phyloP scores from a whole-genome alignment of 2,888 invertebrate species.

The Palloptera scutellata region DNA sequence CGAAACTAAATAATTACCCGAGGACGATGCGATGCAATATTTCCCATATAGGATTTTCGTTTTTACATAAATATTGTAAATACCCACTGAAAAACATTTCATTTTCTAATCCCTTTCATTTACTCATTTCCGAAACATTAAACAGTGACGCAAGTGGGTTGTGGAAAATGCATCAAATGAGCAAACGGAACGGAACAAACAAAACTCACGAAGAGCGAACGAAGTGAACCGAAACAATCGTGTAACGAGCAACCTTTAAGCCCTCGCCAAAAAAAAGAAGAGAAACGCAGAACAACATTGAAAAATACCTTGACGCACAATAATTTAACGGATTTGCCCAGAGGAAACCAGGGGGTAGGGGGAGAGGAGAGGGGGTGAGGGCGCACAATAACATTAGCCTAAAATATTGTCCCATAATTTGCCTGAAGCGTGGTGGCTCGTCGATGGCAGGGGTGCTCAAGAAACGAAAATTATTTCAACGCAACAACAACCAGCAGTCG shows the following conservation, averaged over 20 bases:
- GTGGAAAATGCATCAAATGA: background rate
- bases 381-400: conserved; percentile 61
- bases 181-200: conserved; percentile 16
- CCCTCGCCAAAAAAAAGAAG: conserved; percentile 1
- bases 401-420: conserved; percentile 61
- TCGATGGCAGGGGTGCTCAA: conserved; percentile 4
- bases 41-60: no score
- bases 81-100: background rate
- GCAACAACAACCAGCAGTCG: conserved; percentile 31
- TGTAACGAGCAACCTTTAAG: conserved; percentile 26
- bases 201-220: conserved; percentile 5
- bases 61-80: background rate
- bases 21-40: background rate
- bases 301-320: conserved; percentile 50
- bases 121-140: conserved; percentile 49
- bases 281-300: conserved; percentile 2
- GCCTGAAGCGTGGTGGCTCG: conserved; percentile 48
- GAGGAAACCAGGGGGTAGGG: conserved; percentile 33
- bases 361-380: conserved; percentile 35
- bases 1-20: background rate
- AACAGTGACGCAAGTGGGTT: conserved; percentile 31
- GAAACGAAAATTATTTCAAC: conserved; percentile 51
- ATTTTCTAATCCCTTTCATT: conserved; percentile 17
- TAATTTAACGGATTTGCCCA: conserved; percentile 57
- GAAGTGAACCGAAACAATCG: conserved; percentile 26